phyloP scores from a whole-genome alignment of 1,140 invertebrate genomes.

The Coptotermes formosanus region DNA sequence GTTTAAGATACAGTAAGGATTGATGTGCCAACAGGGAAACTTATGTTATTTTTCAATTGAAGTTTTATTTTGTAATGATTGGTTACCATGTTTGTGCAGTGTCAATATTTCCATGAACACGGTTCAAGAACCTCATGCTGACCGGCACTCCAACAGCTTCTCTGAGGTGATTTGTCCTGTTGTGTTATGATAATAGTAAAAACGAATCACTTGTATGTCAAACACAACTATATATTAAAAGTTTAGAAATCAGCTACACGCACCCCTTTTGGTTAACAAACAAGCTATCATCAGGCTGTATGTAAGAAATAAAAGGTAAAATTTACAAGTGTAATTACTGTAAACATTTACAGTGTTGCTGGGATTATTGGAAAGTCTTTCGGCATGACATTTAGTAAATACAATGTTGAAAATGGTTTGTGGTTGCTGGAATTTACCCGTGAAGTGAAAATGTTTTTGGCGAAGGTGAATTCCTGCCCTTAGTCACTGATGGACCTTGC shows the following conservation, averaged over 20 bases:
- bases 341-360: conserved; percentile 35
- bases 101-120: conserved; percentile 37
- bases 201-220: background rate
- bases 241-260: no score
- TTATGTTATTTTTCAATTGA: no score
- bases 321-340: no score
- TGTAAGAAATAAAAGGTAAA: no score
- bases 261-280: no score
- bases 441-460: conserved; percentile 34
- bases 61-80: conserved; percentile 34
- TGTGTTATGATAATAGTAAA: background rate
- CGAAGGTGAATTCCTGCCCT: conserved; percentile 33
- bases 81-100: conserved; percentile 38
- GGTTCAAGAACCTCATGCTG: conserved; percentile 32
- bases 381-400: conserved; percentile 31
- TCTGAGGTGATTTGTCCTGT: conserved; percentile 31
- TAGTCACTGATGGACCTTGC: conserved; percentile 28
- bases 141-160: conserved; percentile 26
- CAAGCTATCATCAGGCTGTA: no score
- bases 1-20: no score
- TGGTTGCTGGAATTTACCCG: conserved; percentile 31
- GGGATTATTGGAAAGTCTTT: no score
- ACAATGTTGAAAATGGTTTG: conserved; percentile 33
- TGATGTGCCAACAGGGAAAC: no score
- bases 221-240: conserved; percentile 35